phyloP scores from a whole-genome alignment of 1,140 invertebrate species.

The Daktulosphaira vitifoliae region DNA sequence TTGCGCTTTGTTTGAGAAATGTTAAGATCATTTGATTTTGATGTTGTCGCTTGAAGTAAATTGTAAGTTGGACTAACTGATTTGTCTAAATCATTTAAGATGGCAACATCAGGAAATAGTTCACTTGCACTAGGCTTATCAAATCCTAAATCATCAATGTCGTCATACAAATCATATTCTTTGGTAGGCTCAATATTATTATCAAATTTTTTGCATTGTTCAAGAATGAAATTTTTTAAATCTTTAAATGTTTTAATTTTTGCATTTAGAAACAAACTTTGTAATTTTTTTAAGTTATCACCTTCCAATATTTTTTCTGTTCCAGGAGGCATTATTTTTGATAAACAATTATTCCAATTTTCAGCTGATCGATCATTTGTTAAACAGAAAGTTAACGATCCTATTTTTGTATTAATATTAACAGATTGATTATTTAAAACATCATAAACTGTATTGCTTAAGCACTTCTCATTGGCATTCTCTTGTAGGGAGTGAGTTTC shows the following conservation, averaged over 20 bases:
- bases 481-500: conserved; percentile 10
- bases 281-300: conserved; percentile 4
- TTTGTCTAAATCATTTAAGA: conserved; percentile 54
- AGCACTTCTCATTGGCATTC: conserved; percentile 15
- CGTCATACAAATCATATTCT: conserved; percentile 53
- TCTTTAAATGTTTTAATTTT: conserved; percentile 26
- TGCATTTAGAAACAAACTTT: not conserved
- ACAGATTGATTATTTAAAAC: not conserved
- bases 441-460: conserved; percentile 19
- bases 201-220: conserved; percentile 17
- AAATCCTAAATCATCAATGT: conserved; percentile 66
- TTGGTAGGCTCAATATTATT: conserved; percentile 7
- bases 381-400: conserved; percentile 1
- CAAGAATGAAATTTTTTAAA: conserved; percentile 8
- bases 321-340: conserved; percentile 13
- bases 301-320: conserved; percentile 26
- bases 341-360: conserved; percentile 25
- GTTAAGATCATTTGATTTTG: not conserved
- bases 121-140: conserved; percentile 67
- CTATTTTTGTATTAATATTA: conserved; percentile 18
- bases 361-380: conserved; percentile 11
- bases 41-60: conserved; percentile 12
- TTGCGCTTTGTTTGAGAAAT: conserved; percentile 7
- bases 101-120: conserved; percentile 63
- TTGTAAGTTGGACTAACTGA: conserved; percentile 39